Percentiles rank a stretch among this genome's conserved stretches.
phyloP scores from a whole-genome alignment of 2,888 invertebrate species.

The Nipponacmea schrenckii region DNA sequence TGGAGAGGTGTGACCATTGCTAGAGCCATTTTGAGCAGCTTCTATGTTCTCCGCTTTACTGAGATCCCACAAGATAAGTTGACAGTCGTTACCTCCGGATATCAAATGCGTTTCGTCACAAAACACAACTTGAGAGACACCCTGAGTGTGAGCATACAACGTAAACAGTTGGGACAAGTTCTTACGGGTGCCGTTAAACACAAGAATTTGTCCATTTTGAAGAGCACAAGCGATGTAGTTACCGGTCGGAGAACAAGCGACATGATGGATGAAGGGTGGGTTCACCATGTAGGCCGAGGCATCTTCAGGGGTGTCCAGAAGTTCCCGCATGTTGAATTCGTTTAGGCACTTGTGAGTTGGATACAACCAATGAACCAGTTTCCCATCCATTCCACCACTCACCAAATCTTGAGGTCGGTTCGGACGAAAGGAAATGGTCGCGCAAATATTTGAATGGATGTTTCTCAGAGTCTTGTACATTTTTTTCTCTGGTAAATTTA shows the following conservation, averaged over 20 bases:
- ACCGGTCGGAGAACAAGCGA: slow-evolving; percentile 47
- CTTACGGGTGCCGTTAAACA: slow-evolving; percentile 55
- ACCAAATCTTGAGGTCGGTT: slow-evolving; percentile 57
- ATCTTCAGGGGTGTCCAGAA: slow-evolving; percentile 47
- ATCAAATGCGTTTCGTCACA: slow-evolving; percentile 47
- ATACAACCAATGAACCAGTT: slow-evolving; percentile 65
- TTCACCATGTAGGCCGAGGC: slow-evolving; percentile 58
- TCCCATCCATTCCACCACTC: slow-evolving; percentile 62
- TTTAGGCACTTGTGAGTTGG: slow-evolving; percentile 54
- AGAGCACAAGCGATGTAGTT: slow-evolving; percentile 56
- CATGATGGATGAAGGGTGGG: slow-evolving; percentile 62
- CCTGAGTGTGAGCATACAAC: slow-evolving; percentile 59
- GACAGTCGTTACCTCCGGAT: slow-evolving; percentile 61
- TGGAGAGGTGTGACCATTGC: slow-evolving; percentile 31
- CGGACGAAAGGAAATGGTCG: slow-evolving; percentile 57
- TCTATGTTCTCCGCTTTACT: slow-evolving; percentile 39
- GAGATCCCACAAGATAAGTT: slow-evolving; percentile 57
- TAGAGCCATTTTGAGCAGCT: slow-evolving; percentile 10
- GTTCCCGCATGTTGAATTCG: slow-evolving; percentile 61
- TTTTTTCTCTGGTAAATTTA: slow-evolving; percentile 54
- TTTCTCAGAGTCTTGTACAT: slow-evolving; percentile 58
- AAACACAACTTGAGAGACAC: slow-evolving; percentile 65
- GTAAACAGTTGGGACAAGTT: slow-evolving; percentile 49
- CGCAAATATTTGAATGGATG: slow-evolving; percentile 65
- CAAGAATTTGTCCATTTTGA: slow-evolving; percentile 60